Evolutionary conservation across 1,140 invertebrate species (phyloP), one percentile per base, ranked within the genome.

Genomic region (Drosophila elegans): DNA sequence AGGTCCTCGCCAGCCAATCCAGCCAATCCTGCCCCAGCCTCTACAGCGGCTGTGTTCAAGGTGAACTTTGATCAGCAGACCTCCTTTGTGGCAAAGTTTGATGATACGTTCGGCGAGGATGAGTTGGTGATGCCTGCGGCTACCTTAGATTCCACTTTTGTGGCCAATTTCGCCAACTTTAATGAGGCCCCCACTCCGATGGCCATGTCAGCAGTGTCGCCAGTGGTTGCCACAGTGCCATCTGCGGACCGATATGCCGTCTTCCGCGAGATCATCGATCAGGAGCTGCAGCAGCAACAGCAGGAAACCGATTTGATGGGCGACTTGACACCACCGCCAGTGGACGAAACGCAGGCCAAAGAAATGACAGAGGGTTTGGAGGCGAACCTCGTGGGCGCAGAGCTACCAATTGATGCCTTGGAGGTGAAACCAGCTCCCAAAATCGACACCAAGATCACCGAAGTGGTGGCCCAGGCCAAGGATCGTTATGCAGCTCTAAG

Each of bases 231-330:
- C 3, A 61, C 49, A 42, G 83, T 93, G 38, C 93, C 93, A 5
- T 94, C 95, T 0, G 91, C 92, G 73, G 97, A 97, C 84, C 95
- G 96, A 69, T 97, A 97, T 89, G 97, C 97, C 0, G 97, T 96
- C 0, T 97, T 97, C 82, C 93, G 97, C 67, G 97, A 97, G 93
- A 94, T 97, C 55, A 93, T 97, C 16, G 95, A 96, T 67, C 93
- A 95, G 90, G 96, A 96, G 86, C 89, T 95, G 9, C 94, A 94
- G 85, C 94, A 94, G 29, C 93, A 93, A 46, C 93, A 93, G 62
- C 93, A 94, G 62, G 92, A 92, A 54, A 91, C 93, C 73, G 91
- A 91, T 71, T 66, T 92, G 0, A 91, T 92, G 80, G 91, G 72
- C 7, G 77, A 89, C 21, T 54, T 91, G 0, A 74, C 79, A 3